A percentile compares a stretch with the other conserved stretches of the same genome.
These are phyloP conservation scores for Marmota flaviventris DNA, from an alignment of 2,113 vertebrate genomes.

Conservation along the genomic window DNA sequence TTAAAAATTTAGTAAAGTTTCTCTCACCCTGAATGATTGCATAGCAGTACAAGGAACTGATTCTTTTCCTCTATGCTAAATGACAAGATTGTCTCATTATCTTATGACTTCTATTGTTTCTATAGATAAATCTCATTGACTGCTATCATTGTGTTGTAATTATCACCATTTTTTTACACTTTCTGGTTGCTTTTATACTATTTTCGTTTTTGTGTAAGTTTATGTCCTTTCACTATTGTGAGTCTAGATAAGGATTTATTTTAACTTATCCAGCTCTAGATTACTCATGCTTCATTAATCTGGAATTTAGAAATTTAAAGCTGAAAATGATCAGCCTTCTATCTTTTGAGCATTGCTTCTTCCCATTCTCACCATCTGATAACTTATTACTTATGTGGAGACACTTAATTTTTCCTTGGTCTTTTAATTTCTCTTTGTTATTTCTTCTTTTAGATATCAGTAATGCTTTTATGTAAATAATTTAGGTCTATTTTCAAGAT, in stretches of 20 bases:
- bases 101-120: background rate
- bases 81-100: background rate
- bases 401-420: too few relatives aligned
- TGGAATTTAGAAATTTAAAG: background rate
- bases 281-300: background rate
- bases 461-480: background rate
- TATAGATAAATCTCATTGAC: background rate
- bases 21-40: background rate
- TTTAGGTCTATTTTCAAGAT: background rate
- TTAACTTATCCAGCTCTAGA: background rate
- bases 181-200: background rate
- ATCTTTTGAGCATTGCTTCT: background rate
- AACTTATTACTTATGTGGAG: background rate
- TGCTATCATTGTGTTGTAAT: too few relatives aligned
- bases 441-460: background rate
- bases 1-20: background rate
- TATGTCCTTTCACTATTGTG: background rate
- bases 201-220: background rate
- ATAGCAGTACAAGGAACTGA: background rate
- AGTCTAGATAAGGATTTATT: background rate
- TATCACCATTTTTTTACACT: background rate
- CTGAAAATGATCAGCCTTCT: background rate
- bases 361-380: background rate
- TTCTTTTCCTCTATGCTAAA: background rate
- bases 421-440: background rate